Base-by-base conservation (phyloP, 2,888 invertebrate species). In the Harpagoxenus sublaevis region DNA sequence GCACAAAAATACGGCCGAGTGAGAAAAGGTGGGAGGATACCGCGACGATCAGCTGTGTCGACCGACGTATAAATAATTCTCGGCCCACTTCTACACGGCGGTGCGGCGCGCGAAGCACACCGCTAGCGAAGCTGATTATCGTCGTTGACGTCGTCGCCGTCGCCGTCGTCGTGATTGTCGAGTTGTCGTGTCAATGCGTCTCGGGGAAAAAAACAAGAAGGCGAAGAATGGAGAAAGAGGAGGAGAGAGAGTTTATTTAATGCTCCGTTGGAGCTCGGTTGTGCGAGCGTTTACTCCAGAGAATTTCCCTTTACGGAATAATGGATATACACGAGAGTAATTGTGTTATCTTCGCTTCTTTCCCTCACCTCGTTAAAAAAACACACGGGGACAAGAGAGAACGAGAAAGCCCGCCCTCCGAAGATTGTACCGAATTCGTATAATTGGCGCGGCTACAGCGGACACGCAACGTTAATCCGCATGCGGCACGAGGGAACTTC, bases 11-110 rank as follows among this genome's bases (percentile, higher is more conserved):
- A 90, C 89, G 23, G 85, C 63, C 88, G 57, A 87, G 77, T 48
- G 87, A 86, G 86, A 88, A 86, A 89, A 84, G 90, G 78, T 66
- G 86, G 87, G 84, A 86, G 84, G 65, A 68, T 31, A 60, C 51
- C 81, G 74, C 81, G 79, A 75, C 85, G 90, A 90, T 90, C 90
- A 90, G 90, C 90, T 90, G 90, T 90, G 90, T 83, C 87, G 88
- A 77, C 74, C 86, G 51, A 85, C 86, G 90, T 90, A 88, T 90
- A 90, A 90, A 90, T 90, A 90, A 90, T 90, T 87, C 89, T 86
- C 89, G 89, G 90, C 90, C 90, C 90, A 90, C 89, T 90, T 90
- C 87, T 81, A 85, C 42, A 12, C 12, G 28, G 31, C 42, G 42
- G 2, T 28, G 68, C 68, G n/a, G 42, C 68, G 71, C 77, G 53